Conservation (phyloP, 2,113 vertebrate genomes). For the Vidua macroura region DNA sequence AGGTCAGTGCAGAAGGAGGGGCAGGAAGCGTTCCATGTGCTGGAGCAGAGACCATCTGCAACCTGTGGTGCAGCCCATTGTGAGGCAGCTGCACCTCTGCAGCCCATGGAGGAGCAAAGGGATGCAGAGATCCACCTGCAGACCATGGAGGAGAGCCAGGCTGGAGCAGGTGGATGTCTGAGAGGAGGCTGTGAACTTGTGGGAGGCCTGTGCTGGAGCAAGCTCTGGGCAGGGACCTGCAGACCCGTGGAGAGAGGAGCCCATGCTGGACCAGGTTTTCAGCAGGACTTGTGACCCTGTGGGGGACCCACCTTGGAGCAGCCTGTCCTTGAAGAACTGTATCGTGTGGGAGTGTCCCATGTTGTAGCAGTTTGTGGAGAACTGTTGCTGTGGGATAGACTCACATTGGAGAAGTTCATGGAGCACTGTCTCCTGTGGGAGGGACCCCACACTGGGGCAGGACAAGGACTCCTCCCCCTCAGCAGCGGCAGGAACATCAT, state of each 20-base stretch:
- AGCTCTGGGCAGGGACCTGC: neutral
- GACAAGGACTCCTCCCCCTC: neutral
- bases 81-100: neutral
- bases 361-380: neutral
- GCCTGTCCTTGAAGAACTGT: neutral
- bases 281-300: neutral
- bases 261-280: neutral
- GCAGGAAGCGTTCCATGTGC: neutral
- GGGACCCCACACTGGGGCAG: neutral
- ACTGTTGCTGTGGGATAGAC: neutral
- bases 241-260: neutral
- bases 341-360: too few relatives aligned
- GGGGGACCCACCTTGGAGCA: neutral
- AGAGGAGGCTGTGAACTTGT: neutral
- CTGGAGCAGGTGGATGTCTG: too few relatives aligned
- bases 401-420: neutral
- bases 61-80: neutral
- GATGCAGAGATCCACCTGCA: neutral
- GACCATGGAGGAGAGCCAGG: neutral
- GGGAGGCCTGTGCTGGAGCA: neutral
- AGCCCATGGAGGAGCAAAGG: neutral
- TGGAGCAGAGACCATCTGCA: neutral
- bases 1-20: neutral
- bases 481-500: neutral
- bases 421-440: neutral